A percentile compares a stretch with the other conserved stretches of the same genome.
These are phyloP conservation scores for Danio aesculapii DNA, from an alignment of 2,797 vertebrate genomes.

Conservation along the genomic window DNA sequence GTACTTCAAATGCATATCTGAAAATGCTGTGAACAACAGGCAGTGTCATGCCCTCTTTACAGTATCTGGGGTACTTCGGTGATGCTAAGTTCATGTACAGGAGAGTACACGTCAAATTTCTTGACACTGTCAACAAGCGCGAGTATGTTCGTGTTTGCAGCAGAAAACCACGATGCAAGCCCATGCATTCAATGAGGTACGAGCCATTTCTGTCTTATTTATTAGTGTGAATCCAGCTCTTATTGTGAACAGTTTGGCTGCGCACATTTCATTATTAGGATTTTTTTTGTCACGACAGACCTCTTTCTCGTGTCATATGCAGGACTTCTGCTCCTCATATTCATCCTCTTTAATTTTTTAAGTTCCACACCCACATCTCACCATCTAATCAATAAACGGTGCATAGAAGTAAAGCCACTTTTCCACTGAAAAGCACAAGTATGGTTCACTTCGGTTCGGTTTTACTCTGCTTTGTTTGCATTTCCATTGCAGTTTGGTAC, in stretches of 20 bases:
- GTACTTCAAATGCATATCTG: not conserved
- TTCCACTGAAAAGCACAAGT: too few species aligned
- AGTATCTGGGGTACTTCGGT: constrained; percentile 99
- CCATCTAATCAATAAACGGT: not conserved
- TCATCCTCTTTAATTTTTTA: not conserved
- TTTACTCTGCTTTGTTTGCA: too few species aligned
- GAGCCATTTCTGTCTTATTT: not conserved
- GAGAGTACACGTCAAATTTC: constrained; percentile 95
- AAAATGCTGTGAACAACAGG: not conserved
- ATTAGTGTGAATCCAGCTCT: not conserved
- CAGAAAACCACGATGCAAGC: constrained; percentile 92
- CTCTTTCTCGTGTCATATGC: not conserved
- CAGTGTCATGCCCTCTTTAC: constrained; percentile 48
- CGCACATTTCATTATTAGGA: not conserved
- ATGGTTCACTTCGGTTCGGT: too few species aligned
- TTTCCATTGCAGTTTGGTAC: too few species aligned
- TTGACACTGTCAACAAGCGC: constrained; percentile 98
- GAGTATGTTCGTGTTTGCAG: constrained; percentile 97
- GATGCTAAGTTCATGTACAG: constrained; percentile 97
- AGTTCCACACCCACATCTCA: not conserved
- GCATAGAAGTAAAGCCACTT: not conserved
- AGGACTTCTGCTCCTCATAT: not conserved
- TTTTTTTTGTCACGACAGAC: not conserved
- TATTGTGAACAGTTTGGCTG: not conserved
- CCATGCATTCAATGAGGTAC: constrained; percentile 91